phyloP scores from a whole-genome alignment of 2,888 invertebrate species.

The Coronaproctus castanopsis region DNA sequence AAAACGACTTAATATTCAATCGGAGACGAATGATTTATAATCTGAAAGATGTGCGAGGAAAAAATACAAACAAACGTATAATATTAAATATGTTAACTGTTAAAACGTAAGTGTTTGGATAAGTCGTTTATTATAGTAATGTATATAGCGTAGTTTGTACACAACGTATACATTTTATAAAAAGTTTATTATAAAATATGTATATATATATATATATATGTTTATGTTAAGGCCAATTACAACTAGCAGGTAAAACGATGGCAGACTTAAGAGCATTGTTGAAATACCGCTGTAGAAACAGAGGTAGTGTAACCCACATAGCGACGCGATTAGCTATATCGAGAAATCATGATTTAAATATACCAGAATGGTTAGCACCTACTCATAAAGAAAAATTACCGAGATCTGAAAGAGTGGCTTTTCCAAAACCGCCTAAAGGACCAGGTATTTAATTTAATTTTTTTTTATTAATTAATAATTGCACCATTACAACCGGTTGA shows the following conservation, averaged over 20 bases:
- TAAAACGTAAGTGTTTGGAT: constrained; percentile 4
- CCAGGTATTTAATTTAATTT: constrained; percentile 35
- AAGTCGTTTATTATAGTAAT: constrained; percentile 3
- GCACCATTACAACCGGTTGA: no score
- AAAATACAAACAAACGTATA: no score
- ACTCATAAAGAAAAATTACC: constrained; percentile 59
- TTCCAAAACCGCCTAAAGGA: constrained; percentile 78
- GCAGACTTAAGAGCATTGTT: constrained; percentile 36
- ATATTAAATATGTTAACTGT: no score
- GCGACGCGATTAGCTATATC: constrained; percentile 48
- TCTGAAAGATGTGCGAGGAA: no score
- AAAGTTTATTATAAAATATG: neutral
- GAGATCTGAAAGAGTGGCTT: constrained; percentile 57
- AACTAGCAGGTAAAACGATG: constrained; percentile 35
- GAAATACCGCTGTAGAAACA: constrained; percentile 34
- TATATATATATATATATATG: neutral
- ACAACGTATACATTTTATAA: neutral
- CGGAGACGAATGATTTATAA: no score
- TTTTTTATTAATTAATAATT: no score
- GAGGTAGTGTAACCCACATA: constrained; percentile 47
- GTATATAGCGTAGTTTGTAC: constrained; percentile 1
- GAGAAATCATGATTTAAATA: constrained; percentile 28
- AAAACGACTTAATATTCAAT: no score
- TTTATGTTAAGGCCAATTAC: constrained; percentile 26
- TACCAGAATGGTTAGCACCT: constrained; percentile 50